Base-by-base conservation (phyloP, 1,140 invertebrate genomes). In the Patella vulgata region DNA sequence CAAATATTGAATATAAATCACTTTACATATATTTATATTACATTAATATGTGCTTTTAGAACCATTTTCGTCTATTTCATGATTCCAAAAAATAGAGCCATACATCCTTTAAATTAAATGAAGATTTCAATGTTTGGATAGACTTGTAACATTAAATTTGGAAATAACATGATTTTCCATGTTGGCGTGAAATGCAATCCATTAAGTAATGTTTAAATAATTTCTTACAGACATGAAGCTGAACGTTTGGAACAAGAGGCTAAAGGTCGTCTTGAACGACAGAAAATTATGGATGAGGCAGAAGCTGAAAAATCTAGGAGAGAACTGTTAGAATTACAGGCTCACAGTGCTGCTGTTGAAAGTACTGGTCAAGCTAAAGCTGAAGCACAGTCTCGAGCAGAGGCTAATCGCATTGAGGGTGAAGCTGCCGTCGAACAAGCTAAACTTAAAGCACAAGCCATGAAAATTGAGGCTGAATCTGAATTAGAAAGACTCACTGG, bases 181-280 rank as follows among this genome's bases (percentile, higher is more conserved):
- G n/a, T n/a, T n/a, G n/a, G n/a, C n/a, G n/a, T n/a, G n/a, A 36
- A 36, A 36, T 36, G 33, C 5, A 36, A 36, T 5, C 33, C 5
- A 36, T 36, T 36, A 8, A 14, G 14, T 36, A 36, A n/a, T 53
- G 12, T 57, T 27, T 42, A 14, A 30, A 17, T 3, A 61, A 3
- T 43, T 36, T 52, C 19, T 66, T 63, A n/a, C 51, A 86, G 85
- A 63, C 86, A 87, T 71, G 87, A 87, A 73, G 87, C 87, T 11
- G 85, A 87, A 68, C 67, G 87, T 44, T 63, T 86, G n/a, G 87
- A 87, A 70, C 87, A 87, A 62, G 85, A 87, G 66, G 87, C 87
- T 23, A 83, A 80, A 62, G 87, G 87, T 62, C 74, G 82, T 12
- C 73, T 87, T 30, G 87, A 87, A 67, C 73, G 85, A 30, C 87